Evolutionary conservation across 2,888 invertebrate species (phyloP).

Genomic region (Diaprepes abbreviatus): DNA sequence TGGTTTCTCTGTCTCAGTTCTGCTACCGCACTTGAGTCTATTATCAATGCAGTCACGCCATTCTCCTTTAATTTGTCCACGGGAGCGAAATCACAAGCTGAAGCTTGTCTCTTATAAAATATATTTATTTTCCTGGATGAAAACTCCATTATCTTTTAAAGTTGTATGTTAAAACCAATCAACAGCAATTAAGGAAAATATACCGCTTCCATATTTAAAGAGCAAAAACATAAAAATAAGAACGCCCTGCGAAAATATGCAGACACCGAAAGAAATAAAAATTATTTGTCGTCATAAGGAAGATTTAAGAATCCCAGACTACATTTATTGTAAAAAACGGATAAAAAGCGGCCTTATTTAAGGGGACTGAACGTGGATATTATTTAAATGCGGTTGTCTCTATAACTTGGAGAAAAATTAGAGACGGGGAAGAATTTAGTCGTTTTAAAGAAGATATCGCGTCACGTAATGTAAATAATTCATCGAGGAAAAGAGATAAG

Average conservation of each 20-base stretch:
- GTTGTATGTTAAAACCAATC: no score
- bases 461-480: slow-evolving; percentile 39
- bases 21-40: no score
- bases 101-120: no score
- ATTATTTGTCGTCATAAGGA: slow-evolving; percentile 42
- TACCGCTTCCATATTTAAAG: neutral
- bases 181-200: no score
- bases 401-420: slow-evolving; percentile 46
- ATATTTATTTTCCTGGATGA: no score
- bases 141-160: no score
- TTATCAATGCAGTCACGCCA: no score
- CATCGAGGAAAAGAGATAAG: neutral
- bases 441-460: slow-evolving; percentile 39
- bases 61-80: no score
- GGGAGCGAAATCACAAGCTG: no score
- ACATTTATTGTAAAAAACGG: slow-evolving; percentile 40
- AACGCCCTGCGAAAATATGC: slow-evolving; percentile 11
- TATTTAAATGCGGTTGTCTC: slow-evolving; percentile 48
- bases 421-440: slow-evolving; percentile 43
- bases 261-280: slow-evolving; percentile 32
- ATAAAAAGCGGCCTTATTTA: slow-evolving; percentile 27
- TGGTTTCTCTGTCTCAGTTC: no score
- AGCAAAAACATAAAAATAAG: slow-evolving; percentile 4
- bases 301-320: slow-evolving; percentile 46
- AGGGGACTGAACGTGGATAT: slow-evolving; percentile 40